These are phyloP conservation scores for Struthidea cinerea DNA, from an alignment of 2,113 vertebrate species.

Conservation along the genomic window DNA sequence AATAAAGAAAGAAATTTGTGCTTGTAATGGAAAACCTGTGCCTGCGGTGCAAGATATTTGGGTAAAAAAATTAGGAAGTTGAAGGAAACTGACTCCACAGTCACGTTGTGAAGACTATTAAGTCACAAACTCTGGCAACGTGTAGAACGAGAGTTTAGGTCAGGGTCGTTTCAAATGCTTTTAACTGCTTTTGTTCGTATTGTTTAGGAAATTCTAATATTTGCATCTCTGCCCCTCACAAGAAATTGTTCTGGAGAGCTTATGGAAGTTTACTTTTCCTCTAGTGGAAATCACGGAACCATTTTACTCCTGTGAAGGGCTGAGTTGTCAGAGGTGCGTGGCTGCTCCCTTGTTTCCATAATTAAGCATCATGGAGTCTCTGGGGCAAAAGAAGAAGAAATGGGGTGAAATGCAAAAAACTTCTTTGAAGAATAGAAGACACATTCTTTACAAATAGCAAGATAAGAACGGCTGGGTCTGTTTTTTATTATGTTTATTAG, in stretches of 20 bases:
- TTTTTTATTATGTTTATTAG: neutral
- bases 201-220: neutral
- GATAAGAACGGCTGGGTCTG: rapidly evolving
- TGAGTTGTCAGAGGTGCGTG: neutral
- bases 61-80: neutral
- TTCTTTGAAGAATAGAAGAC: rapidly evolving
- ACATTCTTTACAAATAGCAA: too few species aligned
- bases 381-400: neutral
- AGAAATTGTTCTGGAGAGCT: neutral
- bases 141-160: rapidly evolving
- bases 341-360: neutral
- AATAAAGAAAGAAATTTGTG: neutral
- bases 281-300: rapidly evolving
- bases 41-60: neutral
- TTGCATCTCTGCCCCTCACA: neutral
- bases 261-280: neutral
- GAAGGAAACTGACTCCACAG: neutral
- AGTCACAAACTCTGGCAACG: rapidly evolving
- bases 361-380: rapidly evolving
- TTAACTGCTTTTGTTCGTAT: neutral
- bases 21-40: neutral
- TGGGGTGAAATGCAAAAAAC: neutral
- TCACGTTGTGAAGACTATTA: neutral
- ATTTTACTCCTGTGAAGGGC: rapidly evolving
- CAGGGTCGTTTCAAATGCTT: neutral